Evolutionary conservation across 2,888 invertebrate species (phyloP), one percentile per base, ranked within the genome.

Genomic region (Anodontia alba): DNA sequence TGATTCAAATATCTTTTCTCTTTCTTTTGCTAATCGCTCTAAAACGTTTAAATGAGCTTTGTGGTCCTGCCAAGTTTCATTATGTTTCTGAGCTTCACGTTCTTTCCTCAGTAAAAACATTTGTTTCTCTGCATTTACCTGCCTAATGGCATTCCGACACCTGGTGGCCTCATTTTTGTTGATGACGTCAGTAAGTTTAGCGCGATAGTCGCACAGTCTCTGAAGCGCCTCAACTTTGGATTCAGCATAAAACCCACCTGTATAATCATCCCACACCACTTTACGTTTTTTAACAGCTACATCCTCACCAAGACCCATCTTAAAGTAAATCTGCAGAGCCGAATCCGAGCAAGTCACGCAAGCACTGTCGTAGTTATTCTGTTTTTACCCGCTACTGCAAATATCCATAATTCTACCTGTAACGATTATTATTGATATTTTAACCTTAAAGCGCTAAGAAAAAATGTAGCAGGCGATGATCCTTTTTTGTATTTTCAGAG

Each of bases 191-290:
- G 90, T 88, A 69, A 90, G 88, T 68, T 86, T 87, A 15, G 86
- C 77, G 2, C 89, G 77, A 68, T 87, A 89, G 31, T 88, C 86
- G 75, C 89, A 88, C 74, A 90, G 89, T 31, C 91, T 79, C 75
- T 91, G 84, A 26, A 91, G 76, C 1, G 89, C 81, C 49, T 91
- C 91, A 46, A 91, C 89, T 62, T 87, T 84, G 38, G 89, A 87
- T 77, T 91, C 91, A 20, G 90, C 87, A 73, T 89, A 90, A 77
- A 91, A 91, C 20, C 85, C 87, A 8, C 87, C 79, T 8, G 88
- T 87, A 73, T 88, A 90, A 49, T 90, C 90, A 71, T 91, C 91
- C 70, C 84, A 90, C 29, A 87, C 76, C 49, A 90, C 90, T 67
- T 89, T 90, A 29, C 90, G 77, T 33, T 87, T 88, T 68, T 88